Conservation (phyloP, 2,113 vertebrate species). For the Tringa solitaria region DNA sequence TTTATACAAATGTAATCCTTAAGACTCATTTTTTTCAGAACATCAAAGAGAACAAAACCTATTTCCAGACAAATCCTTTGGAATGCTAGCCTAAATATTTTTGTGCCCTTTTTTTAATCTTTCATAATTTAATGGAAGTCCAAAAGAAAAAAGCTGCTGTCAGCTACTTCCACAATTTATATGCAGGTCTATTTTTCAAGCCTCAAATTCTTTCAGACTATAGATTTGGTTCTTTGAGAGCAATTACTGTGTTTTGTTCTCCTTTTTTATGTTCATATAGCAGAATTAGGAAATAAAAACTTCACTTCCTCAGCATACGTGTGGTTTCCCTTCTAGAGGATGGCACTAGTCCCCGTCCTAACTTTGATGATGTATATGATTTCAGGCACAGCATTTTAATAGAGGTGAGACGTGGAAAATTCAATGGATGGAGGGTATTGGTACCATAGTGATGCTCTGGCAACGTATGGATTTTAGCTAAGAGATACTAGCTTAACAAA, state of each 20-base stretch:
- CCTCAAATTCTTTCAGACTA: not conserved
- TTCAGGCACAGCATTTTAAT: not conserved
- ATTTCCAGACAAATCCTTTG: not conserved
- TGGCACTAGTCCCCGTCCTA: not conserved
- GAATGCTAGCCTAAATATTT: not conserved
- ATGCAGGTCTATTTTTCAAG: not conserved
- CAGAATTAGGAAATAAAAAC: not conserved
- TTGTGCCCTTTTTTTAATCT: not conserved
- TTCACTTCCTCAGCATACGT: not conserved
- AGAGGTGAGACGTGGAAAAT: not conserved
- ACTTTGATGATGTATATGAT: not conserved
- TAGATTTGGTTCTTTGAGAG: not conserved
- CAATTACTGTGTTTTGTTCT: not conserved
- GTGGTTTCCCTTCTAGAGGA: not conserved
- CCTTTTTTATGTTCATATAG: not conserved
- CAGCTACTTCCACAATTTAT: not conserved
- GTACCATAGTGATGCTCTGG: not conserved
- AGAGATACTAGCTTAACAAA: not conserved
- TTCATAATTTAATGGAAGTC: not conserved
- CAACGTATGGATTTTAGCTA: not conserved
- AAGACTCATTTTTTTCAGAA: not conserved
- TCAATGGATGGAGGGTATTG: not conserved
- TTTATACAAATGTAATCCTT: not conserved
- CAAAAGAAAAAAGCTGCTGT: not conserved
- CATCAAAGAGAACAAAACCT: not conserved